Conservation (phyloP, 2,888 invertebrate genomes). For the Drosophila meridionalis region DNA sequence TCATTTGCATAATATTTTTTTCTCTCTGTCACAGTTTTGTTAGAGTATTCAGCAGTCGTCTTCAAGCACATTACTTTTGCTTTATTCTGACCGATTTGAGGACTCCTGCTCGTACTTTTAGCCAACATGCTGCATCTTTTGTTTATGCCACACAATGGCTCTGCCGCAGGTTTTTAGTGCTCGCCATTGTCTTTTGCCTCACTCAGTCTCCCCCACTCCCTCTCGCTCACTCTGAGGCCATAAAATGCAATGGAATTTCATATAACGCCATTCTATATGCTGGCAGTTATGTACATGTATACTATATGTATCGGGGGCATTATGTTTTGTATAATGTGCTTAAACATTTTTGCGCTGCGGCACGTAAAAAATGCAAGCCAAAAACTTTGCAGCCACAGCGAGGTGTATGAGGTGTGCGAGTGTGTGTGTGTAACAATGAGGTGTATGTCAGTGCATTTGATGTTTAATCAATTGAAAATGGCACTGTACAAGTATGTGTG, state of each 20-base stretch:
- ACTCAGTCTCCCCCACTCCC: neutral
- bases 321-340: constrained; percentile 70
- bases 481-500: constrained; percentile 16
- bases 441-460: constrained; percentile 62
- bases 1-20: neutral
- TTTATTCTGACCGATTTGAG: constrained; percentile 64
- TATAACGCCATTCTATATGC: constrained; percentile 48
- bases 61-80: constrained; percentile 26
- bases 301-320: constrained; percentile 56
- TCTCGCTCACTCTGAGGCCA: constrained; percentile 38
- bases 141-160: constrained; percentile 74
- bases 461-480: constrained; percentile 75
- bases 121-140: constrained; percentile 66
- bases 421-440: constrained; percentile 36
- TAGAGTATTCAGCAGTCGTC: neutral
- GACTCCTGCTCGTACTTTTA: constrained; percentile 39
- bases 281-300: constrained; percentile 43
- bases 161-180: constrained; percentile 76
- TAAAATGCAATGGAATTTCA: constrained; percentile 80
- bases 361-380: constrained; percentile 72
- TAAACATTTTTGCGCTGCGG: constrained; percentile 69
- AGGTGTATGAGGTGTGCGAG: constrained; percentile 11
- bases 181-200: constrained; percentile 57
- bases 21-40: too few species aligned
- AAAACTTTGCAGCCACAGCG: constrained; percentile 31